phyloP scores from a whole-genome alignment of 2,113 vertebrate species.

The Pampusana beccarii region DNA sequence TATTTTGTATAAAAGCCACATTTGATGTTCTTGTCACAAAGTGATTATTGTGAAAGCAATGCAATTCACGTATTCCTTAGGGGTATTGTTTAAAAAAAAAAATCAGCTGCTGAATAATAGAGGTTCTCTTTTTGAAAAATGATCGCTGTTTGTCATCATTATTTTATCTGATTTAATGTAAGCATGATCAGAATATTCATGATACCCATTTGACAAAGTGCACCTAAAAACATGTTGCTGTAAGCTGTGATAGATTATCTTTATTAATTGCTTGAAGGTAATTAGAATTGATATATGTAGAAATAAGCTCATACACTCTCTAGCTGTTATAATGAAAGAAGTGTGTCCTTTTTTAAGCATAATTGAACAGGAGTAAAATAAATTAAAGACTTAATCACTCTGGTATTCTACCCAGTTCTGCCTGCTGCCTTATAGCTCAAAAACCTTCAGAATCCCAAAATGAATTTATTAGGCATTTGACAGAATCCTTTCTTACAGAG shows the following conservation, averaged over 20 bases:
- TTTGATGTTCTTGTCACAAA: background rate
- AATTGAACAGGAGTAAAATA: conserved; percentile 32
- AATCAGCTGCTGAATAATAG: background rate
- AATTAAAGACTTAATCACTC: conserved; percentile 34
- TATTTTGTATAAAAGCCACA: background rate
- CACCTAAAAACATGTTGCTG: background rate
- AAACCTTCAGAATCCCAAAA: conserved; percentile 15
- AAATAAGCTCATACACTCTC: background rate
- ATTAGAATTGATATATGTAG: conserved; percentile 40
- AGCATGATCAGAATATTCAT: conserved; percentile 39
- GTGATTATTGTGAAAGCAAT: background rate
- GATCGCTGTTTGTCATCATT: background rate
- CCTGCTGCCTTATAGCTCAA: background rate
- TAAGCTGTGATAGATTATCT: conserved; percentile 4
- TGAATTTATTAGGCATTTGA: conserved; percentile 9
- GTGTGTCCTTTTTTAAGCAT: background rate
- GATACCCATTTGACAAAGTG: background rate
- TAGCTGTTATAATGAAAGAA: background rate
- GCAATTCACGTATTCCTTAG: background rate
- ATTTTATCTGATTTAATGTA: background rate
- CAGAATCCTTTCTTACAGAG: background rate
- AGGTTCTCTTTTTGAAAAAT: background rate
- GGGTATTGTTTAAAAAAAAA: background rate
- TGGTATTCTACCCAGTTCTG: background rate
- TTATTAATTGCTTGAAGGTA: conserved; percentile 51